phyloP scores from a whole-genome alignment of 2,113 vertebrate species.

The Merops nubicus region DNA sequence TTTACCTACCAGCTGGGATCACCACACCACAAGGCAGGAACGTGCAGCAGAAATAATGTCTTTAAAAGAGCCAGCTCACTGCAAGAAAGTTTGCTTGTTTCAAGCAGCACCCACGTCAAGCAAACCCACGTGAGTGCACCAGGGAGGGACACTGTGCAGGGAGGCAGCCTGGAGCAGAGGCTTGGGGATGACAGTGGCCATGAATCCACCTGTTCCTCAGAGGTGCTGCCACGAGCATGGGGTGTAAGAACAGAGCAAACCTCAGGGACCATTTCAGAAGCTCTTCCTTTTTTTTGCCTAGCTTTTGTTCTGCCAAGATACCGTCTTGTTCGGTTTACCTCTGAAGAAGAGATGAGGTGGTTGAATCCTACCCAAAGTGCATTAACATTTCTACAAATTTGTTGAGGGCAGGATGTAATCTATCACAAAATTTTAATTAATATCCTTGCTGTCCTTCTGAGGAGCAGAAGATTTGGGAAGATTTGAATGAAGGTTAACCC shows the following conservation, averaged over 20 bases:
- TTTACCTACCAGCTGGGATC: not conserved
- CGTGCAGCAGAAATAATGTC: not conserved
- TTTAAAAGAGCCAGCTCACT: not conserved
- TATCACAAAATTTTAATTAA: not conserved
- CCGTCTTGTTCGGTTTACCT: not conserved
- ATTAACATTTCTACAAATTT: not conserved
- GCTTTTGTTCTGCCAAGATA: not conserved
- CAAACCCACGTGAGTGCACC: not conserved
- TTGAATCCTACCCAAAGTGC: slow-evolving; percentile 9
- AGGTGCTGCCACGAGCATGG: not conserved
- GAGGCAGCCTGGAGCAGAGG: not conserved
- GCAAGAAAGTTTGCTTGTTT: not conserved
- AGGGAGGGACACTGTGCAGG: fast-evolving
- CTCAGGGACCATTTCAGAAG: not conserved
- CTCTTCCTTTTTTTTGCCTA: not conserved
- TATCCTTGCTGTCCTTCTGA: not conserved
- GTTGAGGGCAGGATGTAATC: not conserved
- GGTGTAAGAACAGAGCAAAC: not conserved
- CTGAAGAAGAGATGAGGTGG: not conserved
- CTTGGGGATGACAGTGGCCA: not conserved
- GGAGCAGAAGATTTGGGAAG: not conserved
- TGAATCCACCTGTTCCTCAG: not conserved
- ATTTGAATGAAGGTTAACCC: not conserved
- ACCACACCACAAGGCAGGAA: not conserved
- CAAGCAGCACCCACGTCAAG: fast-evolving